These are phyloP conservation scores for Cherax quadricarinatus DNA, from an alignment of 1,140 invertebrate species.

Conservation along the genomic window DNA sequence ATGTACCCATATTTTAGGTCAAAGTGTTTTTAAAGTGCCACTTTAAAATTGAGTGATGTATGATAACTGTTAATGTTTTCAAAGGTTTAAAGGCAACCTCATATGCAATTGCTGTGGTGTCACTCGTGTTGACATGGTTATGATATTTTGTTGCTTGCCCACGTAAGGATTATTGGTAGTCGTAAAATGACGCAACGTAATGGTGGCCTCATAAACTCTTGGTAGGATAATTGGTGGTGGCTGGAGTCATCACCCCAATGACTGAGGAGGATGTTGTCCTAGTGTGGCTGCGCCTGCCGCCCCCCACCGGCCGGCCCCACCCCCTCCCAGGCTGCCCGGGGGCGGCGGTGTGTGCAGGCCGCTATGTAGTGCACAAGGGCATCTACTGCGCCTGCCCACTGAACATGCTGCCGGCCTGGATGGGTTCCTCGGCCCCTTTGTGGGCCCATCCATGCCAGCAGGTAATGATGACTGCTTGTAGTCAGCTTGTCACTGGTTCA, in stretches of 20 bases:
- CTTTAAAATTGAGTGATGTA: slow-evolving; percentile 71
- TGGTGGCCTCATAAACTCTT: slow-evolving; percentile 63
- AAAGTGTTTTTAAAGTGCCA: slow-evolving; percentile 67
- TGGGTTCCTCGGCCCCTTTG: slow-evolving; percentile 42
- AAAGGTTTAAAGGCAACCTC: slow-evolving; percentile 70
- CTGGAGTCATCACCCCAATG: slow-evolving; percentile 16
- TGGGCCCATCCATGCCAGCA: slow-evolving; percentile 21
- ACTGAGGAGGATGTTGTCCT: slow-evolving; percentile 47
- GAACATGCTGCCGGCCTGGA: slow-evolving; percentile 49
- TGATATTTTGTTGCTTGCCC: slow-evolving; percentile 69
- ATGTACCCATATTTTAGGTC: slow-evolving; percentile 54
- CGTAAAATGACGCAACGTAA: slow-evolving; percentile 47
- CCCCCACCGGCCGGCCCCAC: slow-evolving; percentile 33
- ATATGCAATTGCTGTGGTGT: slow-evolving; percentile 71
- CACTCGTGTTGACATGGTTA: slow-evolving; percentile 68
- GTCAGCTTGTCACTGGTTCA: slow-evolving; percentile 63
- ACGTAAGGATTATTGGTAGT: slow-evolving; percentile 66
- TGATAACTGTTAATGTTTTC: slow-evolving; percentile 68
- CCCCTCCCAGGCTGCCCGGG: slow-evolving; percentile 48
- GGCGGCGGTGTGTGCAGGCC: slow-evolving; percentile 38
- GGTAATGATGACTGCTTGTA: slow-evolving; percentile 59
- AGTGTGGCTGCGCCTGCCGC: slow-evolving; percentile 50
- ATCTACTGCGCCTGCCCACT: slow-evolving; percentile 59
- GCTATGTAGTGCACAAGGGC: slow-evolving; percentile 57
- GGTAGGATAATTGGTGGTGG: slow-evolving; percentile 44